Evolutionary conservation across 2,888 invertebrate species (phyloP), one percentile per base, ranked within the genome.

Genomic region (Cataglyphis cursor): DNA sequence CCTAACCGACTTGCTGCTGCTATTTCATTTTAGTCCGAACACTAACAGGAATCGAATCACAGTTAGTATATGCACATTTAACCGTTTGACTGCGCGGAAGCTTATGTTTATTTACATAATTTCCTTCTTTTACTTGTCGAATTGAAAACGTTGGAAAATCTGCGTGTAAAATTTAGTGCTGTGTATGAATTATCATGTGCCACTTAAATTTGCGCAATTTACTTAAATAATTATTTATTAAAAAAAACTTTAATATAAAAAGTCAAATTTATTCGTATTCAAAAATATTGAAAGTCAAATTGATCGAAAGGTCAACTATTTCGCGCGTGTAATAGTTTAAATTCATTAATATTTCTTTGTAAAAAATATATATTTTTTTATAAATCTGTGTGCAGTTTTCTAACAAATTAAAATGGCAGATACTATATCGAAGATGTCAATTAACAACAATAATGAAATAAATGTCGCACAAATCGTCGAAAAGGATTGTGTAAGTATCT

Each of bases 11-110:
- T 66, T 65, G 64, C 65, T 8, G 54, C 38, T 64, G 81, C 73
- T 81, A 85, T 87, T 85, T 81, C 85, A 85, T 81, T 85, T 88
- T 83, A 83, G 88, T 83, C 57, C 75, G 83, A 51, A 64, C 28
- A 31, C 75, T 72, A 88, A 87, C 85, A 64, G 83, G 84, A 88
- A 75, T 88, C 82, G 80, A 35, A 66, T 85, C 54, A 51, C 31
- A 61, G 61, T 61, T 65, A 12, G 68, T 62, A 41, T 28, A 75
- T 24, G 61, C 12, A n/a, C 8, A 24, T 12, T 72, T 72, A 44
- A 70, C 61, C 44, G 18, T 12, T 59, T 44, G 31, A 44, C 8
- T 78, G 41, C 24, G n/a, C 10, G 15, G 41, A 31, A 57, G 21
- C 21, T 31, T 12, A 61, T 41, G 48, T 59, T 78, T 21, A 51